Conservation (phyloP, 2,888 invertebrate species). For the Campaea margaritaria region DNA sequence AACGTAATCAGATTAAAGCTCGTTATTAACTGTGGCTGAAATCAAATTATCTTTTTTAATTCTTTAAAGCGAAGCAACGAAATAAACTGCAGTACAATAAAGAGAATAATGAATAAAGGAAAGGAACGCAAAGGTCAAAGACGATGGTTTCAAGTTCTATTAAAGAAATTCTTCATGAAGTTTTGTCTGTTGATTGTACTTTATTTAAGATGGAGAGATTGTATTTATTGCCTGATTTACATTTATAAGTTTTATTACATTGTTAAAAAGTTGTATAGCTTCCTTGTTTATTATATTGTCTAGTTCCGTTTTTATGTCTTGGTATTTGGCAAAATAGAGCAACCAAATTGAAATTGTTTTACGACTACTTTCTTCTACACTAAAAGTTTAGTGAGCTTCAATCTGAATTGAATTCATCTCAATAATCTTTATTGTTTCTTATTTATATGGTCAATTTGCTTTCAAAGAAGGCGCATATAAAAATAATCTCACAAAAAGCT, state of each 20-base stretch:
- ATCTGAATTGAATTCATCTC: conserved; percentile 11
- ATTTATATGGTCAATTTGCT: conserved; percentile 18
- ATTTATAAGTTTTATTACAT: conserved; percentile 9
- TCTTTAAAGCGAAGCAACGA: conserved; percentile 24
- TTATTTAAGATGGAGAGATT: conserved; percentile 33
- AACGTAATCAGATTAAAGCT: conserved; percentile 46
- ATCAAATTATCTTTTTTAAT: conserved; percentile 56
- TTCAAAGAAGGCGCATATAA: conserved; percentile 23
- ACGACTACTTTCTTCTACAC: conserved; percentile 9
- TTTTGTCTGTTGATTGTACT: conserved; percentile 36
- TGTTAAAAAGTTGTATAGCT: conserved; percentile 7
- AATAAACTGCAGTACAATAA: conserved; percentile 65
- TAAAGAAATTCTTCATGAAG: conserved; percentile 50
- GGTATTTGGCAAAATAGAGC: conserved; percentile 14
- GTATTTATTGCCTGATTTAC: conserved; percentile 19
- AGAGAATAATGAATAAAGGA: conserved; percentile 66
- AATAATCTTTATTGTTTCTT: conserved; percentile 21
- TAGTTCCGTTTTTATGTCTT: conserved; percentile 9
- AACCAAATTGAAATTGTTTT: conserved; percentile 8
- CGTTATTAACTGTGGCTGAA: conserved; percentile 46
- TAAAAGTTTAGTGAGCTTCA: conserved; percentile 1
- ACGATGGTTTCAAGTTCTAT: conserved; percentile 48
- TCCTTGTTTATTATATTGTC: conserved; percentile 5
- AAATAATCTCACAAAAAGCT: conserved; percentile 24
- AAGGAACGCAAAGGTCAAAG: conserved; percentile 60